A percentile compares a stretch with the other conserved stretches of the same genome.
These are phyloP conservation scores for Istiophorus platypterus DNA, from an alignment of 2,113 vertebrate species.

Conservation along the genomic window DNA sequence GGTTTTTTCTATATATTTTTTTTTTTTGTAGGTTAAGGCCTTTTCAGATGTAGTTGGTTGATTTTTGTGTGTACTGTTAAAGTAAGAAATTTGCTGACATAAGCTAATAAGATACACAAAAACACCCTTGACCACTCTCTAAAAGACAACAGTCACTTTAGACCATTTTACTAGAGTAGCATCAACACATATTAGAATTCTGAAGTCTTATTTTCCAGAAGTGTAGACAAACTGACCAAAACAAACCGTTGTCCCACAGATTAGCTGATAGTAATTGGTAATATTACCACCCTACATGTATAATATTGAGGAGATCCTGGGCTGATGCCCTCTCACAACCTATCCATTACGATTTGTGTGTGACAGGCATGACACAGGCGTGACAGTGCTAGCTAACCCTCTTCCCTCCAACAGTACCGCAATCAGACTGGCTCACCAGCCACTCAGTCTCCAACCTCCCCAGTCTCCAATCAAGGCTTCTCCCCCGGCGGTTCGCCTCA, in stretches of 20 bases:
- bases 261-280: not conserved
- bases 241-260: not conserved
- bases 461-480: conserved; percentile 99
- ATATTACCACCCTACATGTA: not conserved
- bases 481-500: conserved; percentile 99
- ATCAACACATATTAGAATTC: not conserved
- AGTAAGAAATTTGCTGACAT: not conserved
- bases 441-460: conserved; percentile 99
- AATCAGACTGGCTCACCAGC: conserved; percentile 96
- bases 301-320: conserved; percentile 2
- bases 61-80: conserved; percentile 7
- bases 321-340: conserved; percentile 23
- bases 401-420: conserved; percentile 98
- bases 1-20: not conserved
- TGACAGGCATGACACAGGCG: conserved; percentile 86
- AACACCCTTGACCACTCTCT: not conserved
- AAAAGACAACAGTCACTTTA: not conserved
- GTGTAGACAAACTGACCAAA: not conserved
- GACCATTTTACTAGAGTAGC: not conserved
- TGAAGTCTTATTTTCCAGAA: not conserved
- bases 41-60: not conserved
- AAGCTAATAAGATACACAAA: not conserved
- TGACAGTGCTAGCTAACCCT: conserved; percentile 87
- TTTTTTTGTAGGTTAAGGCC: not conserved
- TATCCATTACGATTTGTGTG: conserved; percentile 57